Evolutionary conservation across 2,888 invertebrate genomes (phyloP), one percentile per base, ranked within the genome.

Genomic region (Sarcophaga variegata): DNA sequence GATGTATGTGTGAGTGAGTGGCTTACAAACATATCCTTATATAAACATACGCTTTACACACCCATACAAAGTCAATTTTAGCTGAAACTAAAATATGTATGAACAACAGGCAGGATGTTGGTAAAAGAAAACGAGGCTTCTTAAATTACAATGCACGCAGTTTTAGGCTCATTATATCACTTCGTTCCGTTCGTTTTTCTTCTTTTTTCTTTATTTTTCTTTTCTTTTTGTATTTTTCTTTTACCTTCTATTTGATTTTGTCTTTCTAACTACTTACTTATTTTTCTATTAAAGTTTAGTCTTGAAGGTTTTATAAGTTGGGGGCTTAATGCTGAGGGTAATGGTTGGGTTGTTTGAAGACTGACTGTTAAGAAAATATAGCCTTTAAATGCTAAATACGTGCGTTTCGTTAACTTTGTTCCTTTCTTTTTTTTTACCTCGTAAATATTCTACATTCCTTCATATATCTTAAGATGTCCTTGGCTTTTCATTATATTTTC

Each of bases 81-180:
- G 83, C 66, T 63, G 70, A 25, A 60, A 47, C 63, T 80, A 63
- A 72, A 80, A 70, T 63, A 67, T 79, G 74, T 63, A 67, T 72
- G 77, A 81, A 77, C 75, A 81, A 77, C 75, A 78, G 82, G 72
- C 77, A 47, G 71, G 66, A 27, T 54, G 37, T 37, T 62, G 54
- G 17, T 54, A 10, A 71, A 66, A 63, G 76, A 83, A 83, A 87
- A 85, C 86, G 84, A 86, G 83, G 83, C 85, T 85, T 85, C 88
- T 89, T 88, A 88, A 89, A 89, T 89, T 86, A 88, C 89, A 87
- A 85, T 86, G 80, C 87, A 88, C 88, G 88, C 87, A 89, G 87
- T 87, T 78, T 87, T 86, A 67, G 83, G 81, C 88, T 88, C 88
- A 88, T 88, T 88, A 88, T 88, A 85, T 86, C 86, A 81, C 78